Conservation (phyloP, 2,888 invertebrate genomes). For the Diarsia dahlii region DNA sequence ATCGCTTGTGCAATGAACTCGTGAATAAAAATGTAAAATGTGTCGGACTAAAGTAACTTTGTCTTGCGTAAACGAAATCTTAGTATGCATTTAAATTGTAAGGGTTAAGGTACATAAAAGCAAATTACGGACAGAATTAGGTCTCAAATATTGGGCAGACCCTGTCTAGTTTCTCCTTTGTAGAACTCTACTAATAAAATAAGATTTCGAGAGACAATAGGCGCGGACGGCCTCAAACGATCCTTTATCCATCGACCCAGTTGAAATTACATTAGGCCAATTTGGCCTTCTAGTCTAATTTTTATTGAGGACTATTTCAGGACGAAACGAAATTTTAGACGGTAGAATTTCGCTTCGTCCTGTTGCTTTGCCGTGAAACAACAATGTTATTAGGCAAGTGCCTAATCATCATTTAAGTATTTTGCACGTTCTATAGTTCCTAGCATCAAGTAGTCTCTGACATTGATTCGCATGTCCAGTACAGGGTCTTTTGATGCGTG, state of each 20-base stretch:
- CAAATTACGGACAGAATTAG: neutral
- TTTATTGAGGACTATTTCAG: neutral
- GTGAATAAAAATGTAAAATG: slow-evolving; percentile 42
- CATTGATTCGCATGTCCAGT: slow-evolving; percentile 14
- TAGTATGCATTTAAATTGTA: neutral
- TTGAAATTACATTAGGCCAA: slow-evolving; percentile 11
- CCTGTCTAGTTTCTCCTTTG: neutral
- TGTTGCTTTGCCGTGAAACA: slow-evolving; percentile 5
- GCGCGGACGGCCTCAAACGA: neutral
- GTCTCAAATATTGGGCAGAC: neutral
- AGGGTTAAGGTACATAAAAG: no score
- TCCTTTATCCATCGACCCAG: neutral
- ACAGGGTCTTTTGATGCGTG: neutral
- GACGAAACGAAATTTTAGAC: neutral
- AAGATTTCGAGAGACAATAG: neutral
- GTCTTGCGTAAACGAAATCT: slow-evolving; percentile 26
- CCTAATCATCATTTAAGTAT: neutral
- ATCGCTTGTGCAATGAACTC: slow-evolving; percentile 44
- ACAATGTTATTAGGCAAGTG: slow-evolving; percentile 9
- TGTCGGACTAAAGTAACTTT: slow-evolving; percentile 25
- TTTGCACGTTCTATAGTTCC: slow-evolving; percentile 11
- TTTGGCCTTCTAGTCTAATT: neutral
- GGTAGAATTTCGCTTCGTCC: no score
- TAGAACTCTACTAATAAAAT: neutral
- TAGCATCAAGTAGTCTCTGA: slow-evolving; percentile 6